Base-by-base conservation (phyloP, 2,888 invertebrate species). In the Archips xylosteana region DNA sequence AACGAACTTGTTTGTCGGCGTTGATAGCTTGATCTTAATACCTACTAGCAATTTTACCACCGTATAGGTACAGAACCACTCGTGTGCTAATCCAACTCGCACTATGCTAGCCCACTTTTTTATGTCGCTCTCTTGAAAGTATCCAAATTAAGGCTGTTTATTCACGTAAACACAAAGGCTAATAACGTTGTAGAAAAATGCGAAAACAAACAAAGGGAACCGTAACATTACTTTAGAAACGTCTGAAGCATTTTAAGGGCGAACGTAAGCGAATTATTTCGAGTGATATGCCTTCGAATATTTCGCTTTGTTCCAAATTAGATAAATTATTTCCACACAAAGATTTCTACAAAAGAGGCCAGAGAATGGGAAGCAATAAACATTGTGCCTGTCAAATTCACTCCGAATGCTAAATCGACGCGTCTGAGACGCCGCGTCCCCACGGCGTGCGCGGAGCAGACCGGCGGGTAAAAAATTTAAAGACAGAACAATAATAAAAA, bases 311-410 rank as follows among this genome's bases (percentile, higher is more conserved):
- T 91, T 87, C 89, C 85, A 87, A 91, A 91, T 91, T 89, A 90
- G 88, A 91, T 91, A 91, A 91, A 91, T 92, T 92, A 90, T 87
- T 85, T 80, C 87, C 87, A 87, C 87, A 88, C 89, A 91, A 89
- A 89, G 86, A 86, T 85, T 85, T 83, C 77, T 82, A 89, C 88
- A 89, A 91, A 89, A 84, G 87, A 82, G 83, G 82, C 83, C 85
- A 76, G 80, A 82, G 82, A 84, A 83, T 83, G 85, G 86, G 83
- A 82, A 83, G 87, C 86, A 89, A 92, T 91, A 92, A 90, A 91
- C 90, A 90, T 88, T 85, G 86, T 79, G 86, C 83, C 89, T 86
- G 91, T 91, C 91, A 91, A 90, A 90, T 88, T 86, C 90, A 92
- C 85, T 85, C 81, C 82, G 86, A 87, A 89, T 88, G 87, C 78